phyloP scores from a whole-genome alignment of 2,888 invertebrate genomes.

The Beris morrisii region DNA sequence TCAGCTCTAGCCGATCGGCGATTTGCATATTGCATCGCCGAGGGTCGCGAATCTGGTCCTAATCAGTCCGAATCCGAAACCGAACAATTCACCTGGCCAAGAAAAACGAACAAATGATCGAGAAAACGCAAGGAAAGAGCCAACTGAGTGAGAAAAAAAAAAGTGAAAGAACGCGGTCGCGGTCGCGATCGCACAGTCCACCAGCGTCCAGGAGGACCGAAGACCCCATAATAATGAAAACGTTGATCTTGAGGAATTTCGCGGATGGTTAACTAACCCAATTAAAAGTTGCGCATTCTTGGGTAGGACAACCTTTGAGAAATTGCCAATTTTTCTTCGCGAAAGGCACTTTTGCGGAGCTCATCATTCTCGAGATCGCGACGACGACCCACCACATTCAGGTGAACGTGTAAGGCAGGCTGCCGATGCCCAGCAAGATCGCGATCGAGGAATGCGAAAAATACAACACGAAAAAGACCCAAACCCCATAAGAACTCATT shows the following conservation, averaged over 20 bases:
- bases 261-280: slow-evolving; percentile 46
- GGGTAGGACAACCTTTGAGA: slow-evolving; percentile 34
- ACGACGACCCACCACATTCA: slow-evolving; percentile 38
- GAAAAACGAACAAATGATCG: background rate
- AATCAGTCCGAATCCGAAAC: background rate
- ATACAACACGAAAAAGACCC: background rate
- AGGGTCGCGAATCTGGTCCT: too few species aligned
- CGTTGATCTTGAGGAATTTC: slow-evolving; percentile 44
- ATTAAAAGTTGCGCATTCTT: slow-evolving; percentile 42
- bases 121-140: background rate
- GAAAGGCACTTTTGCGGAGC: slow-evolving; percentile 15
- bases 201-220: background rate
- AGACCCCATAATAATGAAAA: slow-evolving; percentile 37
- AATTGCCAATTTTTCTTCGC: slow-evolving; percentile 22
- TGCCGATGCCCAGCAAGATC: background rate
- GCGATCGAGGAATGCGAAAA: background rate
- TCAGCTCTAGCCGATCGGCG: background rate
- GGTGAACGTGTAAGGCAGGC: slow-evolving; percentile 7
- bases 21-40: too few species aligned
- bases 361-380: slow-evolving; percentile 29
- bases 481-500: slow-evolving; percentile 16
- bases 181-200: background rate
- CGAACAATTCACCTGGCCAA: background rate
- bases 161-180: background rate
- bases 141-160: background rate